Conservation (phyloP, 2,113 vertebrate genomes). For the Percina caprodes region DNA sequence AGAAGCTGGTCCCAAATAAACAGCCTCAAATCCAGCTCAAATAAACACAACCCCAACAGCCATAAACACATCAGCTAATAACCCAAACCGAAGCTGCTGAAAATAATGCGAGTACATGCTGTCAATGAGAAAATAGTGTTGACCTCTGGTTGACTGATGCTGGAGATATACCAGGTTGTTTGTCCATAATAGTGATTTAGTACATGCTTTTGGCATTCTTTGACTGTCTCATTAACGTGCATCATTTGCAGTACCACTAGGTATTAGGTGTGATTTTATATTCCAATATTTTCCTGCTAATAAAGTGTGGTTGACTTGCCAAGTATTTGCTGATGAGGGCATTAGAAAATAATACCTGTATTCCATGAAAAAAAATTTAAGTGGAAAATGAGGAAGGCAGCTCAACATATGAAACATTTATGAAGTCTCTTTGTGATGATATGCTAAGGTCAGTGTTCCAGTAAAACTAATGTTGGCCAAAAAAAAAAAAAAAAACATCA, state of each 20-base stretch:
- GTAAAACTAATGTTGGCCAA: constrained; percentile 22
- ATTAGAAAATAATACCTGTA: not conserved
- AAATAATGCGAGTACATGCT: constrained; percentile 21
- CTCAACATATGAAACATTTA: constrained; percentile 35
- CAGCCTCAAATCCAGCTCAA: constrained; percentile 55
- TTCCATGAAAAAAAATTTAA: not conserved
- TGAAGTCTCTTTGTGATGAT: constrained; percentile 18
- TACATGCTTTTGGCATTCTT: not conserved
- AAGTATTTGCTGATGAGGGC: constrained; percentile 37
- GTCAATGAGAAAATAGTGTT: constrained; percentile 19
- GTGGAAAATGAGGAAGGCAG: constrained; percentile 19
- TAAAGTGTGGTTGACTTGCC: constrained; percentile 15
- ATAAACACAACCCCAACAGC: constrained; percentile 54
- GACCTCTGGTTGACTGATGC: not conserved
- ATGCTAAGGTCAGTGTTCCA: not conserved
- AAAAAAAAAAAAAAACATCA: constrained; percentile 30
- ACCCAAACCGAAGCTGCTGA: constrained; percentile 28
- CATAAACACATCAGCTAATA: constrained; percentile 63
- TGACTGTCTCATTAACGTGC: not conserved
- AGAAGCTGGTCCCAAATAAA: constrained; percentile 45
- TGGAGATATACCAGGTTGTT: not conserved
- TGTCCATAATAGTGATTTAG: constrained; percentile 2
- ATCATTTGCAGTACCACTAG: not conserved
- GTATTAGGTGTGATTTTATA: constrained; percentile 16
- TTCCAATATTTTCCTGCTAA: not conserved